Evolutionary conservation across 2,888 invertebrate genomes (phyloP).

Genomic region (Poecilus cupreus): DNA sequence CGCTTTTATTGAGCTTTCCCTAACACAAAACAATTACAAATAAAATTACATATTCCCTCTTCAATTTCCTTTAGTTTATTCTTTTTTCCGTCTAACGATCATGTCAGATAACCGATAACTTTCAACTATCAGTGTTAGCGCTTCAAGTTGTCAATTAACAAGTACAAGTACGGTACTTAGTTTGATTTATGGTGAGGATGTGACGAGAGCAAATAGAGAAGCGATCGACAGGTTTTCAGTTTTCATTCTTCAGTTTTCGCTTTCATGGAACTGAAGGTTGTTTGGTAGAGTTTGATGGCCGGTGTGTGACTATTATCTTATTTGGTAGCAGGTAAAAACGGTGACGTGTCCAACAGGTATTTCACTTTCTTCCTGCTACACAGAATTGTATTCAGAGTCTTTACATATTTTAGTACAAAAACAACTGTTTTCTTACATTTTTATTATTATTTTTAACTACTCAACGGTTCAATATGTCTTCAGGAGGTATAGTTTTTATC

Average conservation of each 20-base stretch:
- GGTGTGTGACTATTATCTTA: background rate
- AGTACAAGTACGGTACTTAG: background rate
- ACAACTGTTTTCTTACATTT: too few species aligned
- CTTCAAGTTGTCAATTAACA: constrained; percentile 12
- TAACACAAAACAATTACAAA: background rate
- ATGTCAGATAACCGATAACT: constrained; percentile 12
- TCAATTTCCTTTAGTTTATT: constrained; percentile 18
- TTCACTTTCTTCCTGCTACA: background rate
- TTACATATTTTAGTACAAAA: background rate
- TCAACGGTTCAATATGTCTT: too few species aligned
- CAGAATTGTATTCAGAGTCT: too few species aligned
- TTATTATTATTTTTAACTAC: too few species aligned
- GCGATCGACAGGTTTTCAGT: background rate
- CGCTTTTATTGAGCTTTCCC: too few species aligned
- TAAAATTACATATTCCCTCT: constrained; percentile 20
- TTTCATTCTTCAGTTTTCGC: constrained; percentile 10
- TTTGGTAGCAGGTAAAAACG: background rate
- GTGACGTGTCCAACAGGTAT: background rate
- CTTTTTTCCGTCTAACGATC: constrained; percentile 11
- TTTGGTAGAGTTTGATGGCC: background rate
- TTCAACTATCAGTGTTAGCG: constrained; percentile 6
- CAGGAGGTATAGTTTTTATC: too few species aligned
- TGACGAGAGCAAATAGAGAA: constrained; percentile 33
- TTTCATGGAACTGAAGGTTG: constrained; percentile 21
- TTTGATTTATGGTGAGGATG: constrained; percentile 12